Evolutionary conservation across 2,797 vertebrate species (phyloP).

Genomic region (Tinamus major): DNA sequence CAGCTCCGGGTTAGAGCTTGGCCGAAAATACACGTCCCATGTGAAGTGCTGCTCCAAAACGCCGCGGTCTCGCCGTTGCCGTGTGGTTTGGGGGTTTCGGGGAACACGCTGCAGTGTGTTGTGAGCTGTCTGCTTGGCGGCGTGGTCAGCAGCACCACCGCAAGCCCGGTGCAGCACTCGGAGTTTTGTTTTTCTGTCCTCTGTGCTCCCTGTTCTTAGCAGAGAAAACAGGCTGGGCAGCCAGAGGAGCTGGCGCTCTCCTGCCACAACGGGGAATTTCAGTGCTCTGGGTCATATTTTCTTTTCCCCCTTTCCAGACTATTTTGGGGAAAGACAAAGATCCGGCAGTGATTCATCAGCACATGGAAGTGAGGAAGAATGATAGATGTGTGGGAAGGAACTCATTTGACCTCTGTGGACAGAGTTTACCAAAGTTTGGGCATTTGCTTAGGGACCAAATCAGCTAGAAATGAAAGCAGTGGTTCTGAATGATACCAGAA

Average conservation of each 20-base stretch:
- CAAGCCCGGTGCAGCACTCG: not conserved
- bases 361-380: not conserved
- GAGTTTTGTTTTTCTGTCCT: not conserved
- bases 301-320: not conserved
- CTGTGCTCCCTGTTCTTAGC: not conserved
- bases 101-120: not conserved
- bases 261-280: not conserved
- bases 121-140: not conserved
- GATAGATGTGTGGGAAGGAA: not conserved
- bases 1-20: not conserved
- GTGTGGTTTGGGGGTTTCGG: conserved; percentile 30
- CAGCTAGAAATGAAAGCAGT: not conserved
- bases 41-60: not conserved
- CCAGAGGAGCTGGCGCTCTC: accelerated
- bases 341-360: conserved; percentile 22
- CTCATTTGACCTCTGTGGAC: conserved; percentile 10
- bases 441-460: not conserved
- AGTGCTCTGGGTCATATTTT: not conserved
- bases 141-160: conserved; percentile 27
- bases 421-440: not conserved
- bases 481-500: not conserved
- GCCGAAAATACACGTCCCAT: not conserved
- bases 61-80: not conserved
- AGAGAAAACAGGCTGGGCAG: not conserved
- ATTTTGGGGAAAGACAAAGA: conserved; percentile 28